Evolutionary conservation across 2,797 vertebrate species (phyloP).

Genomic region (Sorex maritimensis): DNA sequence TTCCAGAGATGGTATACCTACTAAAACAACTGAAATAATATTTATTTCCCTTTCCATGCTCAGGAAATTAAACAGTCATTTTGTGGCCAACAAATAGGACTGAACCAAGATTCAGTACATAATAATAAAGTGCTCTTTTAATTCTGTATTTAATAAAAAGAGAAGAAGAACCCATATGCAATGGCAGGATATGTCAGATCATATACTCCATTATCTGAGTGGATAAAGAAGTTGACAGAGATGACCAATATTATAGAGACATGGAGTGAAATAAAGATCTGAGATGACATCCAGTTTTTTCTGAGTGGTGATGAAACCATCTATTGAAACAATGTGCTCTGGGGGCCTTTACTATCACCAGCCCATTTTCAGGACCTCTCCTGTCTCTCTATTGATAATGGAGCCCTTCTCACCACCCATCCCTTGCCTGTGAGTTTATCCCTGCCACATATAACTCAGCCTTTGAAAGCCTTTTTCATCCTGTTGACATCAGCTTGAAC

Average conservation of each 20-base stretch:
- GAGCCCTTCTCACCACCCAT: neutral
- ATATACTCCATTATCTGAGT: neutral
- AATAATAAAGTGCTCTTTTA: slow-evolving; percentile 11
- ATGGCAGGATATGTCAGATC: neutral
- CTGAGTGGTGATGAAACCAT: neutral
- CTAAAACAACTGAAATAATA: neutral
- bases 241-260: neutral
- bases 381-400: neutral
- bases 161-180: neutral
- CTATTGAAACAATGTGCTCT: neutral
- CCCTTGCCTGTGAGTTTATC: neutral
- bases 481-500: neutral
- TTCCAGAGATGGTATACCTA: neutral
- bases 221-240: neutral
- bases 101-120: neutral
- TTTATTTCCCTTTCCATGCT: neutral
- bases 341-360: neutral
- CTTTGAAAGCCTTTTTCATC: neutral
- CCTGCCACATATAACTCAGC: neutral
- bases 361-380: neutral
- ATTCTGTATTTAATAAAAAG: slow-evolving; percentile 55
- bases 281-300: neutral
- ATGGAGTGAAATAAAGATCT: neutral
- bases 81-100: neutral
- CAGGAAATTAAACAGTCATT: slow-evolving; percentile 32